Evolutionary conservation across 2,797 vertebrate species (phyloP), one percentile per base, ranked within the genome.

Genomic region (Rhinoraja longicauda): DNA sequence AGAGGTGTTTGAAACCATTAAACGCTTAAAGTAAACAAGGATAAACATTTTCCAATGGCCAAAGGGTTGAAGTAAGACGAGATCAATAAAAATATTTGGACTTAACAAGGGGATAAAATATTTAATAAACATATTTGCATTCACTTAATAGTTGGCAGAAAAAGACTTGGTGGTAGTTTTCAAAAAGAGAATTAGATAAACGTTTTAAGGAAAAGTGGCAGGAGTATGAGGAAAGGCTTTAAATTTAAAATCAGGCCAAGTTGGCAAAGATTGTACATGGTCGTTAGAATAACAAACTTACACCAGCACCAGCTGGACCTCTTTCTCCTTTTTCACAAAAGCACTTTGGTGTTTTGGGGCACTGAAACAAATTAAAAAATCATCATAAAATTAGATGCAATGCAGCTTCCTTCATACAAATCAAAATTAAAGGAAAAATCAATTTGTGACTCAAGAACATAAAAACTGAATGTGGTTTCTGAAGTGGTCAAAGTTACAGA

Each of bases 261-360:
- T 17, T 73, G 29, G 59, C 29, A 72, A 19, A 72, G 32, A 12
- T 24, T 70, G 21, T 39, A 70, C 36, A 70, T 90, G 9, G 5
- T 73, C 73, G 73, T 26, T 70, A 73, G 8, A 45, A 53, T 4
- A 91, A 29, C 24, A 53, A 75, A 97, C 98, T 98, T 95, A 99
- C 98, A 93, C 96, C 94, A 94, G 97, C 95, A 81, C 98, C 98
- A 2, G 95, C 95, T 84, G 95, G 94, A 94, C 98, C 98, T 95
- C 95, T 96, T 95, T 98, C 97, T 39, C 98, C 98, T 94, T 98
- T 99, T 94, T 98, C 97, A 95, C 98, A 99, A 75, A 96, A 94
- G 94, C 98, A 99, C 94, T 93, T 96, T 79, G 96, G 95, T 94
- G 95, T 95, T 95, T 97, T 95, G 76, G 97, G 96, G 95, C 98